phyloP scores from a whole-genome alignment of 2,888 invertebrate genomes.

The Macropis europaea region DNA sequence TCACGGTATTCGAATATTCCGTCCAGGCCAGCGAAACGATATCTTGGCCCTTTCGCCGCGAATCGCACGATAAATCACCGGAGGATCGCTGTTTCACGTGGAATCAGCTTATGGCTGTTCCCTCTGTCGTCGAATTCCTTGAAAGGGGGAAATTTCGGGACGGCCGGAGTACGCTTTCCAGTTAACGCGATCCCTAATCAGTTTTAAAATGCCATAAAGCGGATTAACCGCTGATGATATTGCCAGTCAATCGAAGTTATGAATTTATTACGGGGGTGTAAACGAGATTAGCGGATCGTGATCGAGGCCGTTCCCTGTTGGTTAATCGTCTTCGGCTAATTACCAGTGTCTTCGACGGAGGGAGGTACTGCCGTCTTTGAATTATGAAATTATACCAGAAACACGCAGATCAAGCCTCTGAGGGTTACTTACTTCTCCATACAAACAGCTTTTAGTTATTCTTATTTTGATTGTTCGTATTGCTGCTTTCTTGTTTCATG shows the following conservation, averaged over 20 bases:
- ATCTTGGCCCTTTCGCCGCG: neutral
- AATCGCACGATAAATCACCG: conserved; percentile 20
- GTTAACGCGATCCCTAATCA: conserved; percentile 53
- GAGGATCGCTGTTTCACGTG: conserved; percentile 1
- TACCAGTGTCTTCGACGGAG: conserved; percentile 4
- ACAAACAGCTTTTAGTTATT: no score
- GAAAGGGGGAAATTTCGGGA: conserved; percentile 2
- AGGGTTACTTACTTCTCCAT: no score
- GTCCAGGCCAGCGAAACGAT: neutral
- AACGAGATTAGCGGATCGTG: conserved; percentile 50
- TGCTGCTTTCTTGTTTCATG: no score
- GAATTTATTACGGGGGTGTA: conserved; percentile 56
- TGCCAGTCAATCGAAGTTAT: conserved; percentile 56
- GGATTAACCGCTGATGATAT: conserved; percentile 60
- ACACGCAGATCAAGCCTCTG: no score
- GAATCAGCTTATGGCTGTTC: conserved; percentile 32
- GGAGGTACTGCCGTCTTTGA: no score
- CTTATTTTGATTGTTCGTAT: no score
- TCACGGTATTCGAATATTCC: conserved; percentile 18
- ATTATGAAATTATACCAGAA: no score
- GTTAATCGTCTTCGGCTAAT: conserved; percentile 25
- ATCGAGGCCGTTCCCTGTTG: conserved; percentile 27
- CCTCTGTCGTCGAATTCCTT: conserved; percentile 23
- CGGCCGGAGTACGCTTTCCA: neutral
- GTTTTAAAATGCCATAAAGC: conserved; percentile 59